Evolutionary conservation across 2,113 vertebrate genomes (phyloP), one percentile per base, ranked within the genome.

Genomic region (Hylia prasina): DNA sequence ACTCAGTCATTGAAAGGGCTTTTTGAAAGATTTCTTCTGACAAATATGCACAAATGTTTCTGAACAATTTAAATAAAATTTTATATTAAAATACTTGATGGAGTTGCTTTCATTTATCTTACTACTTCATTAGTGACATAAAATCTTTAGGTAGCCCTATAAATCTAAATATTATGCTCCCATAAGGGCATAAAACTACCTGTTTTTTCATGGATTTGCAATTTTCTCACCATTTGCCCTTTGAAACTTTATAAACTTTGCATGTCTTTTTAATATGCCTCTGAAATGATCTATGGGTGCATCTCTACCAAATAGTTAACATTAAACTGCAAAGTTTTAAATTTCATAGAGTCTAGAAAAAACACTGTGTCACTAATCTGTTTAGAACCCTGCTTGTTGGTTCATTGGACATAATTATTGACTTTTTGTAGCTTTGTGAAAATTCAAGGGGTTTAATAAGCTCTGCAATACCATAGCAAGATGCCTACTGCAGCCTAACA

Each of bases 371-470:
- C 60, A 57, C 57, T 66, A 78, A 84, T 60, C 61, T 87, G n/a
- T 44, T 92, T 75, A 75, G 75, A 92, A 88, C 35, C 33, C 42
- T 77, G 48, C 47, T 72, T 53, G 57, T 56, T 84, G 51, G n/a
- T 76, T 86, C 76, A 60, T 4, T 83, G 25, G 56, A 69, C 73
- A 39, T 45, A 88, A 57, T 70, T 81, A 91, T n/a, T 92, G 54
- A 81, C 72, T 92, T 94, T 72, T 30, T 86, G 86, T 66, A 87
- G 65, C 65, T 87, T 94, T 92, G 75, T 75, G 40, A 28, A 93
- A 89, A 94, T 82, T 64, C 66, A 86, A 94, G 63, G 58, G 22
- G 7, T 60, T 90, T 89, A 83, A 75, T 75, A 94, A 87, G 40
- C 20, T 87, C 72, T 89, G 50, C 65, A 91, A 83, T 68, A 68